These are phyloP conservation scores for Limnothrissa miodon DNA, from an alignment of 2,113 vertebrate species.

Conservation along the genomic window DNA sequence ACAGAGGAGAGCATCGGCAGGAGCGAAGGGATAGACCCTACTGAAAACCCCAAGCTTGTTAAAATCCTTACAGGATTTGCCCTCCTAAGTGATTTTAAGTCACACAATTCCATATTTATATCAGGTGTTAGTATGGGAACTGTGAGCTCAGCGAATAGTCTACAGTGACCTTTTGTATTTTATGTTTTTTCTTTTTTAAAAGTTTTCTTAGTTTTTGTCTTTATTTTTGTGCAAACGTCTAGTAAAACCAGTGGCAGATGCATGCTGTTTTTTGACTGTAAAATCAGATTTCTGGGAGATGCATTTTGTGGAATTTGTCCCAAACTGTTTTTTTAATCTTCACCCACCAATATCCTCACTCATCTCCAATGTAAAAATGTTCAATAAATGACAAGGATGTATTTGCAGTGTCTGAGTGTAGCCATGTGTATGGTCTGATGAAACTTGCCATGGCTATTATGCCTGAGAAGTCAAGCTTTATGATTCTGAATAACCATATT, in stretches of 20 bases:
- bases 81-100: conserved; percentile 49
- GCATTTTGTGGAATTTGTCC: conserved; percentile 43
- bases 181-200: conserved; percentile 38
- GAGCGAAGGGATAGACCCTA: conserved; percentile 55
- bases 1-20: conserved; percentile 54
- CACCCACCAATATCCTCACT: conserved; percentile 12
- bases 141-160: conserved; percentile 21
- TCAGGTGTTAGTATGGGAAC: conserved; percentile 32
- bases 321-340: conserved; percentile 1
- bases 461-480: neutral
- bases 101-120: conserved; percentile 48
- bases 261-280: conserved; percentile 43
- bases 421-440: neutral
- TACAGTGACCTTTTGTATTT: conserved; percentile 29
- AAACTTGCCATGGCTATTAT: neutral
- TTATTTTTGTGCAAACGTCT: conserved; percentile 11
- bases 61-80: conserved; percentile 15
- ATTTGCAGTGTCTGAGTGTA: neutral
- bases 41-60: conserved; percentile 26
- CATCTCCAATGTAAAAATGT: conserved; percentile 26
- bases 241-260: conserved; percentile 34
- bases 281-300: conserved; percentile 31
- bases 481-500: neutral
- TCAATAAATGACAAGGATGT: conserved; percentile 28
- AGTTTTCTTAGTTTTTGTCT: conserved; percentile 27